Percentiles rank a stretch among this genome's conserved stretches.
These are phyloP conservation scores for Copidosoma aretas DNA, from an alignment of 2,888 invertebrate species.

Conservation along the genomic window DNA sequence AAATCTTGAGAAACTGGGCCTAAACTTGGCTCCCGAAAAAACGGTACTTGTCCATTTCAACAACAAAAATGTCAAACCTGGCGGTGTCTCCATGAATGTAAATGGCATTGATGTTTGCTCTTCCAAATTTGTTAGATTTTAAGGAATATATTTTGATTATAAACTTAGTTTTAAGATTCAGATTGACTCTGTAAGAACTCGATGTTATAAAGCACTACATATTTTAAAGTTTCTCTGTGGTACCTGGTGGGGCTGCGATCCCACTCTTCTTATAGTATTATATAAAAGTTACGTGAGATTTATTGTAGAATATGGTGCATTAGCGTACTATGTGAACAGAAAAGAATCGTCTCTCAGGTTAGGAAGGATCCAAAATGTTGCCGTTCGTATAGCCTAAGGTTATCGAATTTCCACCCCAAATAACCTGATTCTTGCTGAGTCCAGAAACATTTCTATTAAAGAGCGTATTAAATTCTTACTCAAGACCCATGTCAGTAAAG, in stretches of 20 bases:
- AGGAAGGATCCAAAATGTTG: background rate
- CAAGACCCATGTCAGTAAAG: too few species aligned
- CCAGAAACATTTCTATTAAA: background rate
- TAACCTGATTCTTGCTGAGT: background rate
- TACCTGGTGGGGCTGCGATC: background rate
- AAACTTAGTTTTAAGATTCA: background rate
- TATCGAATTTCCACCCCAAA: background rate
- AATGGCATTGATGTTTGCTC: background rate
- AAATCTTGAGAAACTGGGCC: too few species aligned
- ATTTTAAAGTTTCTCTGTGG: background rate
- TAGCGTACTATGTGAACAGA: background rate
- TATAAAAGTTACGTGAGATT: background rate
- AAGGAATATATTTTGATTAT: slow-evolving; percentile 4
- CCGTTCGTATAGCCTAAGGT: background rate
- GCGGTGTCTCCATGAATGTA: background rate
- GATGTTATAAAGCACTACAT: background rate
- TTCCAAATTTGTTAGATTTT: background rate
- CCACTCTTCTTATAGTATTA: background rate
- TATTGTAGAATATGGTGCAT: slow-evolving; percentile 1
- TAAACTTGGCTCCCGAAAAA: too few species aligned
- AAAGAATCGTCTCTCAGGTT: background rate
- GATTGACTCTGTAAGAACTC: background rate
- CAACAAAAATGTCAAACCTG: too few species aligned
- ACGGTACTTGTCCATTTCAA: too few species aligned
- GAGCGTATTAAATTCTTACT: background rate